Conservation (phyloP, 64 coral and sea anemone species). For the Catalaphyllia jardinei region DNA sequence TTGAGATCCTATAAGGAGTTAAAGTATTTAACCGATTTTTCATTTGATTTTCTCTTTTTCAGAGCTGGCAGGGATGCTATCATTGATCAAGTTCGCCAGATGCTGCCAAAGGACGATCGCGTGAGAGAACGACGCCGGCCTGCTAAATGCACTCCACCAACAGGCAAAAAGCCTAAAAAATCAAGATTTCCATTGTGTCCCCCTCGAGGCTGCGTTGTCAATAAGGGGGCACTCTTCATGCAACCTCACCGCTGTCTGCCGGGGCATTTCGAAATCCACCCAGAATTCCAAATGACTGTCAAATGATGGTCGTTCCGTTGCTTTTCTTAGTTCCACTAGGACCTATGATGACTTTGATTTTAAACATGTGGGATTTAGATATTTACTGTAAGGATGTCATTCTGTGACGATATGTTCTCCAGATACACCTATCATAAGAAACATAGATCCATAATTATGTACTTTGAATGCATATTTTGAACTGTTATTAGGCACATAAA, state of each 20-base stretch:
- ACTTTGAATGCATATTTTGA: too few relatives aligned
- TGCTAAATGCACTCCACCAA: conserved; percentile 7
- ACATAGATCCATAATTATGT: too few relatives aligned
- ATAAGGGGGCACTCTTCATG: conserved; percentile 56
- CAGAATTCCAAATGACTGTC: conserved; percentile 26
- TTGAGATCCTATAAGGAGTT: too few relatives aligned
- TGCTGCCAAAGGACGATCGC: neutral
- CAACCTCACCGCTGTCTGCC: conserved; percentile 51
- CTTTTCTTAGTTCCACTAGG: neutral
- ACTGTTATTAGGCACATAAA: too few relatives aligned
- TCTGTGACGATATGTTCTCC: too few relatives aligned
- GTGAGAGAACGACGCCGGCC: neutral
- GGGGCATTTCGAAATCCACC: conserved; percentile 61
- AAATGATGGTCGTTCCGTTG: neutral
- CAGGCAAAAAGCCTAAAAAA: neutral
- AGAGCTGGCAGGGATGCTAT: conserved; percentile 29
- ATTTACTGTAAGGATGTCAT: too few relatives aligned
- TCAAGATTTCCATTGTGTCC: neutral
- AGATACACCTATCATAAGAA: too few relatives aligned
- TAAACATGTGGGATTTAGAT: too few relatives aligned
- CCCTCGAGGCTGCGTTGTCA: neutral
- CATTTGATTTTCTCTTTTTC: neutral
- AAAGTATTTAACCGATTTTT: too few relatives aligned
- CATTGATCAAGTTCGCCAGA: conserved; percentile 25
- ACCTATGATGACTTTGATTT: too few relatives aligned